Evolutionary conservation across 2,888 invertebrate genomes (phyloP), one percentile per base, ranked within the genome.

Genomic region (Agrotis segetum): DNA sequence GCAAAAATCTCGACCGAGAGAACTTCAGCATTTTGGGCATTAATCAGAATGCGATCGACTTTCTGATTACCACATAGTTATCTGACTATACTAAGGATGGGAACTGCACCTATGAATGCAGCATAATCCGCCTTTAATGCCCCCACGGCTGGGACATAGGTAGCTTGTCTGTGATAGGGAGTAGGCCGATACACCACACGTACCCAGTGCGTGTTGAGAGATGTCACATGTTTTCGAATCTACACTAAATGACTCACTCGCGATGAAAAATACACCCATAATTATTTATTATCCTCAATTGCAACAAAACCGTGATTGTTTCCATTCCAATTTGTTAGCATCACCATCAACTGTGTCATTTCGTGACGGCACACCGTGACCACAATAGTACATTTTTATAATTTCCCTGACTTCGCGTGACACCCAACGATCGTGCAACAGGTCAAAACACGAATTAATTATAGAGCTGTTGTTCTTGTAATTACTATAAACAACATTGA

Each of bases 381-480:
- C 70, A 73, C 67, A 75, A 79, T 67, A 71, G 78, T 73, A 74
- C 53, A 81, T 81, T 84, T 74, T 79, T 77, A 77, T 76, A 76
- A 81, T 83, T 79, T 75, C 71, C 69, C 58, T 61, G 65, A 75
- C 67, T 68, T 87, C 62, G 87, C 89, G 89, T 91, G 89, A 86
- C 86, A 47, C 46, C 55, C 52, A 58, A 4, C 67, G 40, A 79
- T 76, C 82, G 77, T 82, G 86, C 88, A 88, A 89, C 89, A 89
- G 89, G 88, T 89, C 85, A 71, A 66, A 73, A 68, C 70, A 68
- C 50, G 62, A 81, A 79, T 81, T 74, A 67, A 84, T 77, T 81
- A 79, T 60, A 65, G 19, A 24, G 24, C 46, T 65, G 66, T 63
- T 75, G 71, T 77, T 74, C 52, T 80, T 62, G 67, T 74, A 47